A percentile compares a stretch with the other conserved stretches of the same genome.
These are phyloP conservation scores for Argynnis bischoffii DNA, from an alignment of 2,888 invertebrate species.

Conservation along the genomic window DNA sequence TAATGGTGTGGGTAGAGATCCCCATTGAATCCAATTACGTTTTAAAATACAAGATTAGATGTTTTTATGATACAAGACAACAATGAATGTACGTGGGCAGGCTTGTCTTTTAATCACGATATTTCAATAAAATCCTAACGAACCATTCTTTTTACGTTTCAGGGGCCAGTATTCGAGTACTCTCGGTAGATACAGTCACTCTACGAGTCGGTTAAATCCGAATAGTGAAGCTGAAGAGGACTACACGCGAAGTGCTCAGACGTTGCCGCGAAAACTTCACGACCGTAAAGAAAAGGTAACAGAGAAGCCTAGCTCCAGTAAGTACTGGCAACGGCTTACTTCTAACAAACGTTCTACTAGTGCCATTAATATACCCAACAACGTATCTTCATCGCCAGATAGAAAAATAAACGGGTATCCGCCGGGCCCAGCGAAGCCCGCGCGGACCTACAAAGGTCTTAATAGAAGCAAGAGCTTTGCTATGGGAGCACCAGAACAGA, in stretches of 20 bases:
- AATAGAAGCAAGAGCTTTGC: conserved; percentile 93
- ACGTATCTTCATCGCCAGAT: conserved; percentile 62
- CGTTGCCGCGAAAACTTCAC: conserved; percentile 87
- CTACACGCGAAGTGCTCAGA: conserved; percentile 86
- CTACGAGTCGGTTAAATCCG: conserved; percentile 87
- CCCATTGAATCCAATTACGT: conserved; percentile 74
- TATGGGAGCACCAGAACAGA: conserved; percentile 85
- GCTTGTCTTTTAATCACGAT: conserved; percentile 52
- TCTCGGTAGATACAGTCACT: conserved; percentile 91
- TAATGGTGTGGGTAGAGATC: conserved; percentile 67
- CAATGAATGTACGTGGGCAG: conserved; percentile 68
- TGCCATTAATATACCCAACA: conserved; percentile 85
- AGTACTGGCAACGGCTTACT: conserved; percentile 77
- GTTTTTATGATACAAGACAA: conserved; percentile 69
- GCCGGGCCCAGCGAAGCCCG: conserved; percentile 89
- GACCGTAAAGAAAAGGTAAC: conserved; percentile 73
- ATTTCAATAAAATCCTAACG: conserved; percentile 53
- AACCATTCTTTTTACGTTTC: conserved; percentile 61
- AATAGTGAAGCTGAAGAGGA: conserved; percentile 78
- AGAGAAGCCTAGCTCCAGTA: conserved; percentile 72
- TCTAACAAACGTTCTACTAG: conserved; percentile 82
- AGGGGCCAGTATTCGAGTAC: conserved; percentile 88
- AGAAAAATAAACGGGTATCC: conserved; percentile 73
- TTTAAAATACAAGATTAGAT: conserved; percentile 60
- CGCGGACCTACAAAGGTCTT: conserved; percentile 89